These are phyloP conservation scores for Uloborus diversus DNA, from an alignment of 1,140 invertebrate genomes.

Conservation along the genomic window DNA sequence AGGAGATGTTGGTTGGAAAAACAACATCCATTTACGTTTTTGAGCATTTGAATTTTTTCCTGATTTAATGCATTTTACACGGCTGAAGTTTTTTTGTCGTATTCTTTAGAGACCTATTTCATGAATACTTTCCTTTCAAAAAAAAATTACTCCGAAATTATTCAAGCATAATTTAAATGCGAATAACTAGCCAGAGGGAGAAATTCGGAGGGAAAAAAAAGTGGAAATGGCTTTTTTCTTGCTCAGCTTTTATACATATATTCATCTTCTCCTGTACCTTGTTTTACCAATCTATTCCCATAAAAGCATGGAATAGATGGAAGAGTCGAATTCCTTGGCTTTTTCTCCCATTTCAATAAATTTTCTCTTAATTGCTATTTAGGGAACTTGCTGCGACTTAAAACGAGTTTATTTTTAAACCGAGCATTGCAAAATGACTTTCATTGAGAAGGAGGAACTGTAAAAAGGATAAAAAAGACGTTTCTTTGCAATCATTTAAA, in stretches of 20 bases:
- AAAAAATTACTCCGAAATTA: no score
- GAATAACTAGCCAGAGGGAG: no score
- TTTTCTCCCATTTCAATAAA: constrained; percentile 50
- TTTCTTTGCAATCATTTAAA: no score
- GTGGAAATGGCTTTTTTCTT: neutral
- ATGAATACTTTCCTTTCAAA: no score
- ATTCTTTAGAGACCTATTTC: no score
- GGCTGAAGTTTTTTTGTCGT: no score
- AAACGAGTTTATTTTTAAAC: neutral
- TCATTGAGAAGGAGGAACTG: neutral
- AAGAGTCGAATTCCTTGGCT: neutral
- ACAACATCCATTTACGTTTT: no score
- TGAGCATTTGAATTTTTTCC: no score
- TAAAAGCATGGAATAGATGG: constrained; percentile 1
- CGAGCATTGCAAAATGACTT: neutral
- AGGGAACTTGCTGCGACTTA: neutral
- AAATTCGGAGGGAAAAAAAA: no score
- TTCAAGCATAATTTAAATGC: no score
- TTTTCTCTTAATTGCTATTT: constrained; percentile 50
- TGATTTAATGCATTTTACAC: no score
- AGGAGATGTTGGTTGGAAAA: no score
- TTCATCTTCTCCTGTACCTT: neutral
- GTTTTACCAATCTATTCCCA: neutral
- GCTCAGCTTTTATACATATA: neutral
- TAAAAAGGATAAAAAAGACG: neutral